Conservation (phyloP, 64 coral and sea anemone genomes). For the Montipora foliosa region DNA sequence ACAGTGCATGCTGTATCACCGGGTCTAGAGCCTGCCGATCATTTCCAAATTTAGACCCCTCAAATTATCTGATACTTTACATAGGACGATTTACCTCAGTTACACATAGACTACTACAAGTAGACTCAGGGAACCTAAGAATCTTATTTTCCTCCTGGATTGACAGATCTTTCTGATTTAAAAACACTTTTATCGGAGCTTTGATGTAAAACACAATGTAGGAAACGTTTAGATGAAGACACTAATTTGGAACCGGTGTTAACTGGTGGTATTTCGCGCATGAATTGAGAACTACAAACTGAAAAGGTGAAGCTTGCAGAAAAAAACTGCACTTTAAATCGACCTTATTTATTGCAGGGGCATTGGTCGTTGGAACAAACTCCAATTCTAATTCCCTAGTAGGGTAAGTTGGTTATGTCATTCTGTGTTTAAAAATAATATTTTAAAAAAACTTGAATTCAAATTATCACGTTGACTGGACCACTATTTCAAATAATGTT, state of each 20-base stretch:
- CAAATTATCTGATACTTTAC: slow-evolving; percentile 55
- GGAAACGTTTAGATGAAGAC: not conserved
- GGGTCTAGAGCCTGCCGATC: not conserved
- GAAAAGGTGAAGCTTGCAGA: too few species aligned
- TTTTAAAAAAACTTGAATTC: too few species aligned
- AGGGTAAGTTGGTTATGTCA: too few species aligned
- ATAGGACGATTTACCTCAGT: slow-evolving; percentile 20
- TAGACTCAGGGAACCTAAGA: not conserved
- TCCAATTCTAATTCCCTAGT: too few species aligned
- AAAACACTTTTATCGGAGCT: not conserved
- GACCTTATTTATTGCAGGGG: too few species aligned
- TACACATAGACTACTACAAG: not conserved
- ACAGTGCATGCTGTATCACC: not conserved
- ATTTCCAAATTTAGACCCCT: slow-evolving; percentile 17
- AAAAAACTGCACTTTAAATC: too few species aligned
- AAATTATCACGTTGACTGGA: too few species aligned
- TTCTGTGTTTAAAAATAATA: too few species aligned
- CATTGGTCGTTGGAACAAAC: too few species aligned
- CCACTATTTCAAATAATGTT: too few species aligned
- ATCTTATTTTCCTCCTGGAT: not conserved
- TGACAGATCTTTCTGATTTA: slow-evolving; percentile 15
- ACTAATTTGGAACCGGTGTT: not conserved
- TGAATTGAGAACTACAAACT: not conserved
- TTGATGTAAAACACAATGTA: not conserved
- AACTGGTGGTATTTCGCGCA: slow-evolving; percentile 28